phyloP scores from a whole-genome alignment of 2,797 vertebrate genomes.

The Otolemur crassicaudatus region DNA sequence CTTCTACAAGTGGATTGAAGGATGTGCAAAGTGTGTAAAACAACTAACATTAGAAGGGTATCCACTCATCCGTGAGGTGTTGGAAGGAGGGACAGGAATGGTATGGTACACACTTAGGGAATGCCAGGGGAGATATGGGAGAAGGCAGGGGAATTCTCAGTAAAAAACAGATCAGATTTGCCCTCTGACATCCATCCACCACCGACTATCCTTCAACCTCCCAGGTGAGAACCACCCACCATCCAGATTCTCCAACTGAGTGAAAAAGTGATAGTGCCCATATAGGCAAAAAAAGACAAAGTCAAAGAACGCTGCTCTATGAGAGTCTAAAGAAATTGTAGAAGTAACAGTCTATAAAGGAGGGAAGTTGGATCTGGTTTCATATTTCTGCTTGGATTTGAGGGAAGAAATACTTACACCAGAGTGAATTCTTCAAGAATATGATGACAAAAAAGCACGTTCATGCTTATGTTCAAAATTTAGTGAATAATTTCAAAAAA shows the following conservation, averaged over 20 bases:
- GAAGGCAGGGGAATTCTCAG: not conserved
- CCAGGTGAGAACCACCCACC: not conserved
- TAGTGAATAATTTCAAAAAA: not conserved
- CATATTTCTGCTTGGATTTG: not conserved
- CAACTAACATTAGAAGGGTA: not conserved
- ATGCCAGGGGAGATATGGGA: not conserved
- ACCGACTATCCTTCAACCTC: not conserved
- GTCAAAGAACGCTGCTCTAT: not conserved
- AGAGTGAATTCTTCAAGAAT: not conserved
- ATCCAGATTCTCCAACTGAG: not conserved
- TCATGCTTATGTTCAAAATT: not conserved
- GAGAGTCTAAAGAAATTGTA: not conserved
- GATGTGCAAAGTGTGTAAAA: not conserved
- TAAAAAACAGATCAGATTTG: not conserved
- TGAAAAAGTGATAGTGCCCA: not conserved
- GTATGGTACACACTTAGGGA: not conserved
- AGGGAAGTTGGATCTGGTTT: not conserved
- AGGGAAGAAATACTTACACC: not conserved
- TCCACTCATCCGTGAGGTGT: not conserved
- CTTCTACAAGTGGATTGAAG: not conserved
- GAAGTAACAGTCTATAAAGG: not conserved
- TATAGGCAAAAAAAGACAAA: not conserved
- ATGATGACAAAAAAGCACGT: not conserved
- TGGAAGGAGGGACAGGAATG: not conserved
- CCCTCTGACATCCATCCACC: not conserved